These are phyloP conservation scores for Verasper variegatus DNA, from an alignment of 2,113 vertebrate genomes.

Conservation along the genomic window DNA sequence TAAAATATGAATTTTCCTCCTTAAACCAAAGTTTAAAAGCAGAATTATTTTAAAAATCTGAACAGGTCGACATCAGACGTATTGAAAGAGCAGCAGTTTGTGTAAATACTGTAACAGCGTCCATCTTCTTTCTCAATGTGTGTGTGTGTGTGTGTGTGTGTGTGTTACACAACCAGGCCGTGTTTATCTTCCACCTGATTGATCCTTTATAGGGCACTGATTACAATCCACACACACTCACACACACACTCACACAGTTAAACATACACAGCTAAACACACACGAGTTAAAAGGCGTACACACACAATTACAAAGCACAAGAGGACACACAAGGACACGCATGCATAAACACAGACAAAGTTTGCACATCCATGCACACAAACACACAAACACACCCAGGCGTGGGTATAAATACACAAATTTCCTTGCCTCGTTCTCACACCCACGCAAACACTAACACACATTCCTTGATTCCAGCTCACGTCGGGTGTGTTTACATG, in stretches of 20 bases:
- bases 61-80: not conserved
- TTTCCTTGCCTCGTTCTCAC: constrained; percentile 52
- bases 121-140: constrained; percentile 78
- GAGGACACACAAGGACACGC: constrained; percentile 6
- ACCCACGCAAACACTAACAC: constrained; percentile 55
- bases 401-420: constrained; percentile 37
- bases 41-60: not conserved
- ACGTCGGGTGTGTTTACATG: constrained; percentile 72
- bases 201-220: constrained; percentile 75
- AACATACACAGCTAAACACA: constrained; percentile 28
- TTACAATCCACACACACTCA: constrained; percentile 67
- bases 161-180: constrained; percentile 67
- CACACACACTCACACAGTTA: constrained; percentile 11
- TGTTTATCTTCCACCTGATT: constrained; percentile 81
- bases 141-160: constrained; percentile 4
- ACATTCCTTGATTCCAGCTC: constrained; percentile 52
- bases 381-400: not conserved
- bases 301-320: not conserved
- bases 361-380: not conserved
- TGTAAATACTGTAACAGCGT: constrained; percentile 63
- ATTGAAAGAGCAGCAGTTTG: constrained; percentile 31
- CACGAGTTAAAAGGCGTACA: constrained; percentile 17
- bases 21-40: not conserved
- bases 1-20: no score
- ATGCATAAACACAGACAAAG: not conserved